Base-by-base conservation (phyloP, 2,113 vertebrate species). In the Tragulus kanchil region DNA sequence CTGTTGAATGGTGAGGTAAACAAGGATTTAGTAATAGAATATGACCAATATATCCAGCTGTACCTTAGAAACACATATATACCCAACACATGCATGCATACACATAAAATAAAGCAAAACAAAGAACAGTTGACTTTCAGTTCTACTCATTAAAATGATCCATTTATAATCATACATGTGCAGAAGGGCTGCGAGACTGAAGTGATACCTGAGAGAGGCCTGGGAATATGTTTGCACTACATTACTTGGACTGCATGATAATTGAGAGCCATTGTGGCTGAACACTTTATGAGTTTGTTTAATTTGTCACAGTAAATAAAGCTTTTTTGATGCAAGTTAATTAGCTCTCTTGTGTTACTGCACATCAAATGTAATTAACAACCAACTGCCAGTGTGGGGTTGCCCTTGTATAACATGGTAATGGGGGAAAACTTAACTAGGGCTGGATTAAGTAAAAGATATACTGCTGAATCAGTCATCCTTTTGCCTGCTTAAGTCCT, bases 271-370 rank as follows among this genome's bases (percentile, higher is more conserved):
- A 97, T 90, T 98, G 90, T 97, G 85, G 87, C 96, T 94, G 94
- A 83, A 88, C 97, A 97, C 83, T 98, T 98, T 98, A 93, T 71
- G 97, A 97, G 96, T 98, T 83, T 92, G 94, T 97, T 98, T 98
- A 93, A 97, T 98, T 98, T 98, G 96, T 98, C 97, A 97, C 84
- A 31, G 93, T 97, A 98, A 98, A 98, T 73, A 0, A 97, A 95
- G 64, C 16, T 98, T 98, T 98, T 97, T 94, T 98, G 21, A 98
- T 98, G 95, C 94, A 97, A 98, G 97, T 97, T 97, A 98, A 98
- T 88, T 98, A 98, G 79, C 93, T 98, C 71, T 97, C 97, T 95
- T 97, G 71, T 83, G 87, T 92, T 98, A 93, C 92, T 97, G 97
- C 98, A 98, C 97, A 98, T 97, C 96, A 98, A 98, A 98, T 82